These are phyloP conservation scores for Eupithecia abbreviata DNA, from an alignment of 2,888 invertebrate species.

Conservation along the genomic window DNA sequence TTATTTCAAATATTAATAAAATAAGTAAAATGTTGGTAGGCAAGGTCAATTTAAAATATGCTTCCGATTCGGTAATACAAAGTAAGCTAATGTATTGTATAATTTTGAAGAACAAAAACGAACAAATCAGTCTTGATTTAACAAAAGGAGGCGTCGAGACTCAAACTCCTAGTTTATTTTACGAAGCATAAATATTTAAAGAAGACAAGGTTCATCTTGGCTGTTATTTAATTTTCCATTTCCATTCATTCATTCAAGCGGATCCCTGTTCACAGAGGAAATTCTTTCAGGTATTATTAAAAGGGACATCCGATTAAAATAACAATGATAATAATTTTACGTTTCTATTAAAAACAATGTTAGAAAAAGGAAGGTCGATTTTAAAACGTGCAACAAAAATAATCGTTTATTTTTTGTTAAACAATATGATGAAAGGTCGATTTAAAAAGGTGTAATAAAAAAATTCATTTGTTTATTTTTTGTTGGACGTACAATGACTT, in stretches of 20 bases:
- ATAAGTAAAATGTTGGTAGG: not conserved
- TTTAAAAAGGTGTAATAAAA: too few relatives aligned
- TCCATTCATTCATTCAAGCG: slow-evolving; percentile 19
- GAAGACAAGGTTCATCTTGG: slow-evolving; percentile 2
- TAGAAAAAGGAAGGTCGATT: not conserved
- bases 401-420: not conserved
- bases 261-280: slow-evolving; percentile 8
- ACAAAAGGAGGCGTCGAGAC: slow-evolving; percentile 1
- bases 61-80: not conserved
- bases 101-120: not conserved
- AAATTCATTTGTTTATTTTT: too few relatives aligned
- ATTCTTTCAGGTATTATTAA: slow-evolving; percentile 8
- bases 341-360: not conserved
- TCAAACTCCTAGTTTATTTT: not conserved
- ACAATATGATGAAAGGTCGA: too few relatives aligned
- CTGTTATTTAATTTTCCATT: slow-evolving; percentile 23
- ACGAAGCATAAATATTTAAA: not conserved
- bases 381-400: not conserved
- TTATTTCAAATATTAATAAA: not conserved
- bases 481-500: too few relatives aligned
- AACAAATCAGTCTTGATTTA: not conserved
- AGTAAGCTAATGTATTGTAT: not conserved
- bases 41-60: not conserved
- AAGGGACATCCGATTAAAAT: slow-evolving; percentile 7
- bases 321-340: not conserved